A percentile compares a stretch with the other conserved stretches of the same genome.
phyloP scores from a whole-genome alignment of 2,113 vertebrate genomes.

The Tympanuchus pallidicinctus region DNA sequence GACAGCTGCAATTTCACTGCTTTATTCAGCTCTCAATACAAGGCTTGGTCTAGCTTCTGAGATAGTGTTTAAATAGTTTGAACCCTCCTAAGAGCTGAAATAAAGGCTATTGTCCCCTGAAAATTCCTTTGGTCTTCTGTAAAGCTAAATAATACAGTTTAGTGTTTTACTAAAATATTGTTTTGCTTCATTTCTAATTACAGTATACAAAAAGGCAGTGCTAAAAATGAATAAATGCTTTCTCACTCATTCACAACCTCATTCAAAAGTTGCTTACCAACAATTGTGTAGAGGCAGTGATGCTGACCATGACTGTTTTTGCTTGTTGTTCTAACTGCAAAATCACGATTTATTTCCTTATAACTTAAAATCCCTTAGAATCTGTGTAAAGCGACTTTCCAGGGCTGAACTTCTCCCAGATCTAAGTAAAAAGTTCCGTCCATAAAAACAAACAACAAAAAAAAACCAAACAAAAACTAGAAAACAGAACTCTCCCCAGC shows the following conservation, averaged over 20 bases:
- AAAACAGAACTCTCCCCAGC: background rate
- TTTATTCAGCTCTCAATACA: background rate
- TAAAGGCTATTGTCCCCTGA: background rate
- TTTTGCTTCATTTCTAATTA: background rate
- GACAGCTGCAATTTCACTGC: background rate
- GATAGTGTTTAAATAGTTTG: background rate
- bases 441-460: background rate
- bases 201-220: background rate
- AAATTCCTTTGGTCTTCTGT: background rate
- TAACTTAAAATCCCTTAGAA: background rate
- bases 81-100: background rate
- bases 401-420: background rate
- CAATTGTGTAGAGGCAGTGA: background rate
- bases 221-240: background rate
- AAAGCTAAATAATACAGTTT: background rate
- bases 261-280: background rate
- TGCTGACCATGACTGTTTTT: background rate
- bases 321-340: background rate
- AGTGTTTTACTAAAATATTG: background rate
- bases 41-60: background rate
- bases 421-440: background rate
- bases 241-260: background rate
- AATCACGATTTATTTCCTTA: background rate
- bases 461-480: background rate
- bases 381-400: background rate